Evolutionary conservation across 2,888 invertebrate species (phyloP).

Genomic region (Ormyrus labotus): DNA sequence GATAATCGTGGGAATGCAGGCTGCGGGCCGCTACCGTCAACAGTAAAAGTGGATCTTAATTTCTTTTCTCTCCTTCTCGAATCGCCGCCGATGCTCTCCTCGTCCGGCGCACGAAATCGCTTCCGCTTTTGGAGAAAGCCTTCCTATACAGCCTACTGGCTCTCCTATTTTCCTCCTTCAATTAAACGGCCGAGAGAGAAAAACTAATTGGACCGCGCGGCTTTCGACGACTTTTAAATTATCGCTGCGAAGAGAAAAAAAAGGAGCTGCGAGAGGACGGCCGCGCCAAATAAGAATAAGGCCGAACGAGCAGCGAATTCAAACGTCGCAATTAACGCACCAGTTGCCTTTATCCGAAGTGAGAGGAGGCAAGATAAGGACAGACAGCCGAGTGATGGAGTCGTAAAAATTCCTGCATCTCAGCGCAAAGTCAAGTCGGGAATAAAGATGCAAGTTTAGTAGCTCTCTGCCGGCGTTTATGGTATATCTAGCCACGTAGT

Average conservation of each 20-base stretch:
- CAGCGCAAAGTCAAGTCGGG: background rate
- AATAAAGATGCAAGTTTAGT: conserved; percentile 33
- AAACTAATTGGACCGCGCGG: too few species aligned
- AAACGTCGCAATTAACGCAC: conserved; percentile 43
- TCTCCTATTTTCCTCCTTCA: too few species aligned
- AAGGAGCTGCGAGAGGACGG: background rate
- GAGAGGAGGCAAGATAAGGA: conserved; percentile 31
- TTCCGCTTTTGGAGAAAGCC: too few species aligned
- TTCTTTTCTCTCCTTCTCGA: too few species aligned
- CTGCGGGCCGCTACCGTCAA: background rate
- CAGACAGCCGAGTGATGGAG: conserved; percentile 36
- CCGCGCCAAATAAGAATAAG: conserved; percentile 37
- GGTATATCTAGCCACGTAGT: background rate
- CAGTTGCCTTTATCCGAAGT: conserved; percentile 21
- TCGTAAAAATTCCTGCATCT: conserved; percentile 46
- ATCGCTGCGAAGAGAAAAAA: too few species aligned
- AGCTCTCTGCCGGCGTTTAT: conserved; percentile 5
- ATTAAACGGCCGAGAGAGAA: too few species aligned
- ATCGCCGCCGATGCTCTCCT: too few species aligned
- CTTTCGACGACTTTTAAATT: too few species aligned
- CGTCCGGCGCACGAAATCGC: too few species aligned
- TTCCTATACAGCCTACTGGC: too few species aligned
- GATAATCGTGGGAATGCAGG: background rate
- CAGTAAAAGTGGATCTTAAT: too few species aligned
- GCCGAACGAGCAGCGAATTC: conserved; percentile 38